Evolutionary conservation across 53 echinoderm and acorn worm species (phyloP), one percentile per base, ranked within the genome.

Genomic region (Hippasteria phrygiana): DNA sequence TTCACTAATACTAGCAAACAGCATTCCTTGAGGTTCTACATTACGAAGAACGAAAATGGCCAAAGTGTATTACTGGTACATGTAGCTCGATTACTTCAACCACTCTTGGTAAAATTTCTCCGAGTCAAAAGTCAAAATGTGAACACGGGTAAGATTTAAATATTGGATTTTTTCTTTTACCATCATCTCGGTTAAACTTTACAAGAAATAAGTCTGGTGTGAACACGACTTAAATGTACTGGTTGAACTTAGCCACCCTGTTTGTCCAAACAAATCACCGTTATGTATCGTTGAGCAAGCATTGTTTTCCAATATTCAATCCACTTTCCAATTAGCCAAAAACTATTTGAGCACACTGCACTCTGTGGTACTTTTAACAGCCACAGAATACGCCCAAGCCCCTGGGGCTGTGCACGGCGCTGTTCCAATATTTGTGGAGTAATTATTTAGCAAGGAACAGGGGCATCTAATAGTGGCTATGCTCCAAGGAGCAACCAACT

Each of bases 341-440:
- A 36, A 48, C 59, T 55, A 18, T 76, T 76, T 76, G 69, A 46
- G 35, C 45, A 31, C 70, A 46, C 37, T 50, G 84, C 70, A 84
- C 84, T 84, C 69, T 84, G 10, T 28, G 32, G n/a, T 43, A 37
- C 67, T 69, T 84, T 36, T 50, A 36, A 67, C 26, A 28, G 84
- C 36, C 41, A 70, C 69, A 50, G 71, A 70, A 48, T 69, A 66
- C 70, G 40, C 70, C 84, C 74, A 46, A 1, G 54, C 69, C 69
- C 43, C 31, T 62, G 41, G n/a, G 51, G 69, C 48, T 48, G 78
- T 37, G 40, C 37, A 5, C 32, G 69, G 69, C 48, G 40, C 50
- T 84, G 69, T 84, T 84, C 37, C 84, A 84, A 84, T 84, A 84
- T 84, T 84, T 84, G 84, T 45, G 50, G 71, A 71, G 69, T 48